A percentile compares a stretch with the other conserved stretches of the same genome.
These are phyloP conservation scores for Sebastolobus alascanus DNA, from an alignment of 2,797 vertebrate genomes.

Conservation along the genomic window DNA sequence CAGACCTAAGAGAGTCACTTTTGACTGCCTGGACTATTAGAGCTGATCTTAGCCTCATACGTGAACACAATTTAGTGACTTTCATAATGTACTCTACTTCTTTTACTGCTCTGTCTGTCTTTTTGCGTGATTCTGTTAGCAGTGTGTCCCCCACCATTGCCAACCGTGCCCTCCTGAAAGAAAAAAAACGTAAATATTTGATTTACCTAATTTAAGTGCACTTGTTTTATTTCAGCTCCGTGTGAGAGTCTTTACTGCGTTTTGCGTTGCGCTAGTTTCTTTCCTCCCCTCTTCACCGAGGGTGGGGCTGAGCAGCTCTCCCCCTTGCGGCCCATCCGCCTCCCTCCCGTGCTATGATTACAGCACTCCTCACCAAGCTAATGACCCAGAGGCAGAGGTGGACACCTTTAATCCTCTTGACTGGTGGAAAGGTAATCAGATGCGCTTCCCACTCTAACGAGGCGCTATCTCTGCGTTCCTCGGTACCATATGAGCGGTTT, in stretches of 20 bases:
- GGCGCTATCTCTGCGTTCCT: neutral
- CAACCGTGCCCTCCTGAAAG: too few species aligned
- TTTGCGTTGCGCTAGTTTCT: neutral
- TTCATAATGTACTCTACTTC: neutral
- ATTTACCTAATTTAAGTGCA: neutral
- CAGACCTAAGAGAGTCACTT: neutral
- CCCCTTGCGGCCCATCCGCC: too few species aligned
- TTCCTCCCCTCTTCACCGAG: neutral
- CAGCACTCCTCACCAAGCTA: neutral
- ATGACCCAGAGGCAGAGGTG: neutral
- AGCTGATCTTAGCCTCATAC: neutral
- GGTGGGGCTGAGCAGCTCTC: neutral
- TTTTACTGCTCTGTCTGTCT: neutral
- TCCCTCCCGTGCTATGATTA: neutral
- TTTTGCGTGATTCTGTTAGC: neutral
- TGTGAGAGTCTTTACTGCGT: neutral
- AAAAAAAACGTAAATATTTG: neutral
- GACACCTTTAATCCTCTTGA: neutral
- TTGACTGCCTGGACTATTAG: neutral
- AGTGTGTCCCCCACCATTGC: neutral
- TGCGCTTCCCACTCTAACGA: neutral
- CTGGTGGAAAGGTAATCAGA: neutral
- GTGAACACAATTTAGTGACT: neutral
- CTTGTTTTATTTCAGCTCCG: neutral
- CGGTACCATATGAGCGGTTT: neutral